These are phyloP conservation scores for Orthonyx spaldingii DNA, from an alignment of 2,113 vertebrate species.

Conservation along the genomic window DNA sequence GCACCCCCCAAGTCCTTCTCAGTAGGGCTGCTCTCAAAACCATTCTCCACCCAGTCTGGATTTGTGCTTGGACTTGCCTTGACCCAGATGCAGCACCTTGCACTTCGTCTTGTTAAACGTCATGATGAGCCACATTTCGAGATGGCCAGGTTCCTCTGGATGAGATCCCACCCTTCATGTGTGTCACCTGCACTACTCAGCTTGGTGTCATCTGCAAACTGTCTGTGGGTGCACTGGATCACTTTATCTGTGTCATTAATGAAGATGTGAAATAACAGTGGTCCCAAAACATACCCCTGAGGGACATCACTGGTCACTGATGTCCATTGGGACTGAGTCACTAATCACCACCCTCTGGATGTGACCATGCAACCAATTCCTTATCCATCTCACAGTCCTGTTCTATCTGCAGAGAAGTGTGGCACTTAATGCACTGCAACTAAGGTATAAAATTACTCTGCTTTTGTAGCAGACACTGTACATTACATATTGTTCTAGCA, in stretches of 20 bases:
- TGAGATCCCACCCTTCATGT: neutral
- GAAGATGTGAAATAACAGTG: neutral
- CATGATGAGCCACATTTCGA: neutral
- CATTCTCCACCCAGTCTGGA: neutral
- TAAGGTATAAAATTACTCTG: neutral
- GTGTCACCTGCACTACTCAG: neutral
- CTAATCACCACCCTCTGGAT: neutral
- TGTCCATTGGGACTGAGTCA: neutral
- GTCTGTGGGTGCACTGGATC: rapidly evolving
- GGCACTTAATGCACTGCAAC: neutral
- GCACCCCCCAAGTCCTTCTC: neutral
- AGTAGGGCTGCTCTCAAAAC: neutral
- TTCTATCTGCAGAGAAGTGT: neutral
- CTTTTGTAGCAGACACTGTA: neutral
- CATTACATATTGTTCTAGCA: neutral
- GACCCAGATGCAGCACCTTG: neutral
- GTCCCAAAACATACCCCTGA: neutral
- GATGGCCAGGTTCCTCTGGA: neutral
- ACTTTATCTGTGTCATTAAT: neutral
- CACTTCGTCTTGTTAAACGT: neutral
- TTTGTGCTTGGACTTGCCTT: neutral
- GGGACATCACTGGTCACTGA: neutral
- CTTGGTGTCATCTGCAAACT: neutral
- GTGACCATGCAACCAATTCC: neutral
- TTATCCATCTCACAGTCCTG: neutral